Conservation (phyloP, 2,113 vertebrate species). For the Ceyx melanurus region DNA sequence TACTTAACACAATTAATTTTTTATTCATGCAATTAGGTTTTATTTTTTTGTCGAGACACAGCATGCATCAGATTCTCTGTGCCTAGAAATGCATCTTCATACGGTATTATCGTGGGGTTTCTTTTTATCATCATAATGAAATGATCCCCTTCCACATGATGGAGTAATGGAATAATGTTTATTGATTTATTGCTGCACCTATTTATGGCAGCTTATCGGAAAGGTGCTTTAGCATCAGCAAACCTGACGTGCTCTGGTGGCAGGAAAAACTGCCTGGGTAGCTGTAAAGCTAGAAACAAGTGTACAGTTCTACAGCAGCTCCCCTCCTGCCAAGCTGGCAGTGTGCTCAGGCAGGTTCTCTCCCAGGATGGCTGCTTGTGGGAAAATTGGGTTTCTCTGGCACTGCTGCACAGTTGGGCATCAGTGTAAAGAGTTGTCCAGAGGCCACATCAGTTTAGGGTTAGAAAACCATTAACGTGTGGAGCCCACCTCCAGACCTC, state of each 20-base stretch:
- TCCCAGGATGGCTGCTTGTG: neutral
- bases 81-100: neutral
- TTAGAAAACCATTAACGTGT: neutral
- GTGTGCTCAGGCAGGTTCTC: neutral
- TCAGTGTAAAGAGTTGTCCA: neutral
- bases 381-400: neutral
- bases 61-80: neutral
- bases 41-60: neutral
- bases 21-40: neutral
- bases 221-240: slow-evolving; percentile 33
- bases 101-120: neutral
- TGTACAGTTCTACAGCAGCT: neutral
- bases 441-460: neutral
- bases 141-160: neutral
- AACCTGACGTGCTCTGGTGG: slow-evolving; percentile 5
- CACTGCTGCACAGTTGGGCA: neutral
- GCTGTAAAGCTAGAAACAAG: neutral
- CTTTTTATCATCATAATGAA: neutral
- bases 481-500: neutral
- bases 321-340: rapidly evolving
- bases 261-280: neutral
- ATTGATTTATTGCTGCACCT: slow-evolving; percentile 38
- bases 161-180: neutral
- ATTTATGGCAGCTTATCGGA: neutral
- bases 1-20: neutral